Conservation (phyloP, 2,113 vertebrate genomes). For the Psephotus haematonotus region DNA sequence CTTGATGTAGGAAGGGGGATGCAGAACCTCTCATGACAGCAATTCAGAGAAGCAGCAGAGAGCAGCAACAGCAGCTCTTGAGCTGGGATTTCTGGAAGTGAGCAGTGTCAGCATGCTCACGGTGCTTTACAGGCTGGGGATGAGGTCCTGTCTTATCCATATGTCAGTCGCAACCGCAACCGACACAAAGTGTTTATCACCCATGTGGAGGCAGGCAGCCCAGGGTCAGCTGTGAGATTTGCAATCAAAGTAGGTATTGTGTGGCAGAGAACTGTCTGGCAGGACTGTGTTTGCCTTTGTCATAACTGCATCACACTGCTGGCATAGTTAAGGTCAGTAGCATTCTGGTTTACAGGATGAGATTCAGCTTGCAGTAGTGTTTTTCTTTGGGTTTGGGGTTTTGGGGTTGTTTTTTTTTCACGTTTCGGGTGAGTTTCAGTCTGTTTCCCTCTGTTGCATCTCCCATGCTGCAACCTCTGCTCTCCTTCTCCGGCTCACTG, state of each 20-base stretch:
- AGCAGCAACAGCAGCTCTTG: neutral
- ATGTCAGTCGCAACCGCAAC: neutral
- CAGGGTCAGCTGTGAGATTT: neutral
- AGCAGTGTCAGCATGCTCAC: neutral
- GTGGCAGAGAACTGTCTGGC: neutral
- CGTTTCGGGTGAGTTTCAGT: neutral
- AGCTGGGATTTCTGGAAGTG: neutral
- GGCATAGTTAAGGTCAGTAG: neutral
- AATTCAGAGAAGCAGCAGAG: neutral
- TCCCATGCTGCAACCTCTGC: neutral
- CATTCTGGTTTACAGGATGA: neutral
- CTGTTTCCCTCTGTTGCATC: neutral
- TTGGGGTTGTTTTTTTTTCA: neutral
- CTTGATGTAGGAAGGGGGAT: neutral
- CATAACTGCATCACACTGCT: neutral
- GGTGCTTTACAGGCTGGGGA: neutral
- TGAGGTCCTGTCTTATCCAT: neutral
- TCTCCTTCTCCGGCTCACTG: neutral
- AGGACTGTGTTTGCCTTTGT: neutral
- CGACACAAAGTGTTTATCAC: neutral
- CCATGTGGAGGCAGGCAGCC: rapidly evolving
- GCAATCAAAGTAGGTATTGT: neutral
- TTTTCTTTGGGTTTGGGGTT: neutral
- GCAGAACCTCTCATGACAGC: neutral
- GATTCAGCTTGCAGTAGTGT: neutral